Base-by-base conservation (phyloP, 2,797 vertebrate genomes). In the Kryptolebias ocellatus region DNA sequence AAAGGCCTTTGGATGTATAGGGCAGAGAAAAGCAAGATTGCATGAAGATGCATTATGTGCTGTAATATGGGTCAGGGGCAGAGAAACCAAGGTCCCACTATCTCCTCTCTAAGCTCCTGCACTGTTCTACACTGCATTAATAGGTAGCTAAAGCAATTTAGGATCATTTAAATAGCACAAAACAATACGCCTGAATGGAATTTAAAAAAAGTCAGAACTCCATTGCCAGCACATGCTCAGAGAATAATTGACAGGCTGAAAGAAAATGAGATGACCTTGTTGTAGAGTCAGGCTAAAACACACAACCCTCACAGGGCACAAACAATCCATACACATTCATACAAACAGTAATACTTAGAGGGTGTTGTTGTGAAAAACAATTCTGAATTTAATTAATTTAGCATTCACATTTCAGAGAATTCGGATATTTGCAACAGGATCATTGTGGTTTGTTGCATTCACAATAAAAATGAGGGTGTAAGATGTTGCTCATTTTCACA, bases 11-110 rank as follows among this genome's bases (percentile, higher is more conserved):
- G 71, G 70, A 76, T 65, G 72, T 64, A 52, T 15, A 60, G 61
- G 70, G 50, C 49, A 53, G 60, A 58, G 42, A 63, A 66, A 56
- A 4, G 60, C 71, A 74, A 63, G 64, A 81, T 28, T 42, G 64
- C 63, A 64, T 10, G 55, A 70, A 73, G 20, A 84, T 83, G 76
- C 73, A 79, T 84, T 78, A 87, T 84, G 77, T 80, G 74, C 54
- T 75, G 61, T 60, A 72, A 85, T 85, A 64, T 83, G 82, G 86
- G 83, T 88, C 85, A 84, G 64, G 77, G 79, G 61, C 62, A 87
- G 64, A 68, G 17, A 24, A 24, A 24, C 20, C 20, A 24, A 74
- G 28, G 58, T 75, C 72, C 62, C 52, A 16, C 63, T 64, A 62
- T 60, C 50, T 60, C 60, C 45, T 37, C 24, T 75, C 60, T 58